Conservation (phyloP, 35 echinoderm and acorn worm genomes). For the Acanthaster planci region DNA sequence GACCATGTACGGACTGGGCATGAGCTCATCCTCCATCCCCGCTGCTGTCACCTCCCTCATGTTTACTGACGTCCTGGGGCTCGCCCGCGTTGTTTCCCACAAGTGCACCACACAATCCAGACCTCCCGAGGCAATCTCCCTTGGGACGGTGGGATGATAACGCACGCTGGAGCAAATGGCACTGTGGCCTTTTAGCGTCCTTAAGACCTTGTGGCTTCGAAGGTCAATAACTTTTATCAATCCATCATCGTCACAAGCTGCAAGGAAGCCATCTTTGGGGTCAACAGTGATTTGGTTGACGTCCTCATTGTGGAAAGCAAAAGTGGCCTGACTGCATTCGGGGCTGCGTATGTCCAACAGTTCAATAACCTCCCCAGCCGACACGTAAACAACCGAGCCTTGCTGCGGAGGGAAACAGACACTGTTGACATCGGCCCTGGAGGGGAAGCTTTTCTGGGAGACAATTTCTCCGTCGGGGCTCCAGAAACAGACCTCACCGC, state of each 20-base stretch:
- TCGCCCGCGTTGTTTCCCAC: slow-evolving; percentile 42
- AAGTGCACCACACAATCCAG: slow-evolving; percentile 29
- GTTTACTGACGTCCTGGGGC: not conserved
- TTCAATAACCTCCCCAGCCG: not conserved
- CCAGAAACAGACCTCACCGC: slow-evolving; percentile 27
- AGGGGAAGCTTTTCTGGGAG: not conserved
- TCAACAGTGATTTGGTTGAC: slow-evolving; percentile 52
- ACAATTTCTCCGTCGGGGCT: not conserved
- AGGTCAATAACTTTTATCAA: slow-evolving; percentile 37
- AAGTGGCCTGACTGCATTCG: not conserved
- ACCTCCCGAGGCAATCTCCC: slow-evolving; percentile 39
- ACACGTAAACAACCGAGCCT: not conserved
- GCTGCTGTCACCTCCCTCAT: slow-evolving; percentile 23
- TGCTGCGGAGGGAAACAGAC: slow-evolving; percentile 17
- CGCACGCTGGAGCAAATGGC: slow-evolving; percentile 51
- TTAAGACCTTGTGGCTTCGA: slow-evolving; percentile 29
- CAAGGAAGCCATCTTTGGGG: slow-evolving; percentile 50
- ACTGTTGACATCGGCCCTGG: not conserved
- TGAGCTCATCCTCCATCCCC: not conserved
- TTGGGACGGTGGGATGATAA: slow-evolving; percentile 30
- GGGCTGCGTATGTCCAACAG: slow-evolving; percentile 24
- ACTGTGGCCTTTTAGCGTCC: slow-evolving; percentile 34
- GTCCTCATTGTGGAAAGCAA: slow-evolving; percentile 43
- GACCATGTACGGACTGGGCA: slow-evolving; percentile 9
- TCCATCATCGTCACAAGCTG: slow-evolving; percentile 56